These are phyloP conservation scores for Zingel zingel DNA, from an alignment of 2,113 vertebrate species.

Conservation along the genomic window DNA sequence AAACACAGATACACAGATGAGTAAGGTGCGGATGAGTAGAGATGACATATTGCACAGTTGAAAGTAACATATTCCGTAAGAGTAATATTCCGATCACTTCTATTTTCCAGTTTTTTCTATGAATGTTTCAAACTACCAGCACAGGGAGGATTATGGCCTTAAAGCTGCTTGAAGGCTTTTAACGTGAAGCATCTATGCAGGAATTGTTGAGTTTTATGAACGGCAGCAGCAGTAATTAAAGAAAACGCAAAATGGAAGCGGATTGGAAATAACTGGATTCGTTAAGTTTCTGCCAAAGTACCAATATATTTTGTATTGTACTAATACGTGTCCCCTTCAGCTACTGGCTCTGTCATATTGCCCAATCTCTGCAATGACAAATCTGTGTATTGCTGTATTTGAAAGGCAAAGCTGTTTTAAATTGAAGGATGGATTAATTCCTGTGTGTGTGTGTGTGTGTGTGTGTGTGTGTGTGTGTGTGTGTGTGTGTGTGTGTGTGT, in stretches of 20 bases:
- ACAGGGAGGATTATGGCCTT: not conserved
- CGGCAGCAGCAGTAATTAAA: not conserved
- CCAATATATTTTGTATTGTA: not conserved
- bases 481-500: not conserved
- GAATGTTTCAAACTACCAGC: too few relatives aligned
- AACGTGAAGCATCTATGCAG: not conserved
- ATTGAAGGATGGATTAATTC: not conserved
- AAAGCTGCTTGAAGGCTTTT: not conserved
- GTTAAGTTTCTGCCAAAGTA: not conserved
- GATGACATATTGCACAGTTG: too few relatives aligned
- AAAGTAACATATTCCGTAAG: too few relatives aligned
- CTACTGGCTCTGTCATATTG: not conserved
- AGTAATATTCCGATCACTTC: too few relatives aligned
- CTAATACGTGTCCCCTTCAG: not conserved
- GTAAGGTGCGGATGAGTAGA: too few relatives aligned
- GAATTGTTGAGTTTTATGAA: not conserved
- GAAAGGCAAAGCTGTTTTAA: not conserved
- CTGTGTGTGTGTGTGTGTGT: not conserved
- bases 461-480: not conserved
- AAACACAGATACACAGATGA: too few relatives aligned
- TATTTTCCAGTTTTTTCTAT: too few relatives aligned
- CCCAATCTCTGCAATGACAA: not conserved
- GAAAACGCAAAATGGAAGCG: not conserved
- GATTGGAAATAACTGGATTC: too few relatives aligned
- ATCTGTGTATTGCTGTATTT: not conserved